These are phyloP conservation scores for Drosophila orosa DNA, from an alignment of 1,140 invertebrate genomes.

Conservation along the genomic window DNA sequence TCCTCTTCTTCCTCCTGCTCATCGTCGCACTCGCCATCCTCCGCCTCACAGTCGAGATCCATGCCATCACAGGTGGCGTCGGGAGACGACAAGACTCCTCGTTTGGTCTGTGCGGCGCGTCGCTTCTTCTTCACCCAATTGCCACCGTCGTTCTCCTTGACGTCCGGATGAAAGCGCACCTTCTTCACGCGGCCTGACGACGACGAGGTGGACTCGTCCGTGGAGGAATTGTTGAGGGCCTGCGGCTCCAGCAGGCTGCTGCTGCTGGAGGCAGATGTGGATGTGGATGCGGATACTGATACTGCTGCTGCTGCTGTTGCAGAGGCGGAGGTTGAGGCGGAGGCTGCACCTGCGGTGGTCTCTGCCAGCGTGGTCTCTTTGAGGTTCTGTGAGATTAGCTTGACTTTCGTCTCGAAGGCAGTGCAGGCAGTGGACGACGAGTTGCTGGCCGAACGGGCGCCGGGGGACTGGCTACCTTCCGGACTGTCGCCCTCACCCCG, in stretches of 20 bases:
- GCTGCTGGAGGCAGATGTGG: constrained; percentile 31
- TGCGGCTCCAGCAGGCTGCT: constrained; percentile 39
- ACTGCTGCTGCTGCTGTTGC: not conserved
- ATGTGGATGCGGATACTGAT: constrained; percentile 26
- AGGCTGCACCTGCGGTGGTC: constrained; percentile 3
- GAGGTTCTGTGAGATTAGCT: constrained; percentile 77
- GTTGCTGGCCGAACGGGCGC: constrained; percentile 25
- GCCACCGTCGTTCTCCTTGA: constrained; percentile 72
- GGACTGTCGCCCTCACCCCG: constrained; percentile 37
- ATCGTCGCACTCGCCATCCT: constrained; percentile 46
- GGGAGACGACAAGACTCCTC: constrained; percentile 5
- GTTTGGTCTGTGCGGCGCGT: constrained; percentile 37
- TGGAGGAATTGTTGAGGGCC: constrained; percentile 28
- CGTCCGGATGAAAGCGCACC: constrained; percentile 76
- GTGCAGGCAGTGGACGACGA: constrained; percentile 45
- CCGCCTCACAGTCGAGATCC: constrained; percentile 57
- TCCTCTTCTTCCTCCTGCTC: constrained; percentile 60
- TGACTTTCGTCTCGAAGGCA: constrained; percentile 78
- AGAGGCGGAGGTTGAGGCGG: not conserved
- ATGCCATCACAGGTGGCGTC: constrained; percentile 60
- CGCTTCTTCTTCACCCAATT: constrained; percentile 71
- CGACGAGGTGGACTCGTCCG: constrained; percentile 39
- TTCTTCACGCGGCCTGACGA: constrained; percentile 61
- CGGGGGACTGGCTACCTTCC: constrained; percentile 18
- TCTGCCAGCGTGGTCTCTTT: constrained; percentile 77